These are phyloP conservation scores for Syritta pipiens DNA, from an alignment of 2,888 invertebrate species.

Conservation along the genomic window DNA sequence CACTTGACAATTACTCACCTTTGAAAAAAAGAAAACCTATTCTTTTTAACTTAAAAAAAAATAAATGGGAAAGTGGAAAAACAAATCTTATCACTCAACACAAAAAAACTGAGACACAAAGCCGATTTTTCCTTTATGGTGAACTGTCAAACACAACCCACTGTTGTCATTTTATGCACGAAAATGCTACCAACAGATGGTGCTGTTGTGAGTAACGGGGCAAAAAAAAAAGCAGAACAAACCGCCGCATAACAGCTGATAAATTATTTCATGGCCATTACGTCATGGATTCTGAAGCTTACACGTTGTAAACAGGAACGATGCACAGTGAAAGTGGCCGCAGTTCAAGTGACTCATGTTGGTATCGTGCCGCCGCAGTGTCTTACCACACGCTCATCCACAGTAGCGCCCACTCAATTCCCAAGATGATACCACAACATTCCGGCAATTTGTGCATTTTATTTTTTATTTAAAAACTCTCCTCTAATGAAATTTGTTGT, in stretches of 20 bases:
- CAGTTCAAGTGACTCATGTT: not conserved
- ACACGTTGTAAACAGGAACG: not conserved
- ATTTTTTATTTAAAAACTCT: not conserved
- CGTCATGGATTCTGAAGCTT: slow-evolving; percentile 4
- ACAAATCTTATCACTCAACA: slow-evolving; percentile 21
- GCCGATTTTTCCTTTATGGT: slow-evolving; percentile 4
- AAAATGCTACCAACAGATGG: slow-evolving; percentile 12
- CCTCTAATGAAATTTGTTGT: not conserved
- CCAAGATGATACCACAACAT: not conserved
- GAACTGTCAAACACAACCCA: not conserved
- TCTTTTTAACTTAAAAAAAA: slow-evolving; percentile 27
- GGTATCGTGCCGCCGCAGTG: slow-evolving; percentile 12
- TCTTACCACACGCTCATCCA: not conserved
- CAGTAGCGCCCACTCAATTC: not conserved
- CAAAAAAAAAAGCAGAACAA: not conserved
- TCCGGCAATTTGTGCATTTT: not conserved
- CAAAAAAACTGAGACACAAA: not conserved
- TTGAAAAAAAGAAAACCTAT: not conserved
- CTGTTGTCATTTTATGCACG: not conserved
- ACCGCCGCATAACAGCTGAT: slow-evolving; percentile 17
- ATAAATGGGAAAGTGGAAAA: slow-evolving; percentile 12
- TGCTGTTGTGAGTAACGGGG: not conserved
- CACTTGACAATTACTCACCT: slow-evolving; percentile 26
- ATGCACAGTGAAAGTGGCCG: not conserved
- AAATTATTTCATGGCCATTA: not conserved